These are phyloP conservation scores for Nyctereutes procyonoides DNA, from an alignment of 2,113 vertebrate genomes.

Conservation along the genomic window DNA sequence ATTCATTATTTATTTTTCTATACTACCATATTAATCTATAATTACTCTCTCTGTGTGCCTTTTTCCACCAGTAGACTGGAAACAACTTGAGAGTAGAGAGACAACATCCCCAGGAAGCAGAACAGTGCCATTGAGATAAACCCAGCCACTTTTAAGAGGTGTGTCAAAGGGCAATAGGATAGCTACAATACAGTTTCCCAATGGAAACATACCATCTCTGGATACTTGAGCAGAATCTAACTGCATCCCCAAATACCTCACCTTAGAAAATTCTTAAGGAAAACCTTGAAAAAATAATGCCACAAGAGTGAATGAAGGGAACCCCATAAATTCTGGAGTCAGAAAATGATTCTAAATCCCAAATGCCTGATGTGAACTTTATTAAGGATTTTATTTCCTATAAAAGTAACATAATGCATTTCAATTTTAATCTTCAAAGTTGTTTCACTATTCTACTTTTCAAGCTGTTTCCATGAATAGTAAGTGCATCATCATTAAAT, in stretches of 20 bases:
- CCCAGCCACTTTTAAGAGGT: neutral
- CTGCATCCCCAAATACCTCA: neutral
- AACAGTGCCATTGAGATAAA: neutral
- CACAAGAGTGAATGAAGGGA: neutral
- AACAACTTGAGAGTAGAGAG: neutral
- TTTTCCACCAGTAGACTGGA: neutral
- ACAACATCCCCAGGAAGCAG: neutral
- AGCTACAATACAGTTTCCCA: neutral
- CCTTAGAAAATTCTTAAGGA: neutral
- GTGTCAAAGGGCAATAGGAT: neutral
- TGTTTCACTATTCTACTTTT: neutral
- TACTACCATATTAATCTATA: neutral
- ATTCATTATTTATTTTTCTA: constrained; percentile 19
- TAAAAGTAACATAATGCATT: constrained; percentile 6
- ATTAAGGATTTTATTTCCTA: constrained; percentile 55
- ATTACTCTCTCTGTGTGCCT: neutral
- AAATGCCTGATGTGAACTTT: constrained; percentile 56
- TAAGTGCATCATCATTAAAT: neutral
- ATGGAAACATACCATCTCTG: neutral
- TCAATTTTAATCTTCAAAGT: neutral
- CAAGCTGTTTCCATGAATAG: neutral
- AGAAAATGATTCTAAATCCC: neutral
- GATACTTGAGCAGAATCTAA: neutral
- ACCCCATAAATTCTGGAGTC: neutral
- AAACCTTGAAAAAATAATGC: neutral